Evolutionary conservation across 2,888 invertebrate genomes (phyloP), one percentile per base, ranked within the genome.

Genomic region (Tiliacea aurago): DNA sequence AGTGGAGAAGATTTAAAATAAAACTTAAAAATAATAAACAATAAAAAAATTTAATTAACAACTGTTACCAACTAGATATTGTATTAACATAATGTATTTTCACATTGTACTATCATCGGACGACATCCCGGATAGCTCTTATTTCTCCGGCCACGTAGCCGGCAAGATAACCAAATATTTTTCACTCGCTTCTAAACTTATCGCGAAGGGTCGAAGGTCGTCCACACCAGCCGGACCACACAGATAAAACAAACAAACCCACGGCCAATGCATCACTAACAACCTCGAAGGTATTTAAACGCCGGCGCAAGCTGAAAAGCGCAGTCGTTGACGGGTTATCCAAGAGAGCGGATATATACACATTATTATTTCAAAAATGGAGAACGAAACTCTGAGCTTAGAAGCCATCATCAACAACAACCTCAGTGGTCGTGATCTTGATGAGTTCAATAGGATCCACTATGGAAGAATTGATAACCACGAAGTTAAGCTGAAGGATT

Each of bases 361-460:
- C 11, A 62, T 55, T 13, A 65, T 80, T 58, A 58, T 62, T 51
- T 28, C 74, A 85, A 89, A 51, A 86, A 95, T 96, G 96, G 96
- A 96, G 70, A 92, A 92, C 87, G 94, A 96, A 92, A 95, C 96
- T 15, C 93, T 90, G 43, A 96, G 96, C 86, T 91, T 96, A 55
- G 96, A 96, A 87, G 86, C 93, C 18, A 94, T 96, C 79, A 86
- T 96, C 80, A 93, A 94, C 82, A 95, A 94, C 85, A 96, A 94
- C 88, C 93, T 96, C 41, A 93, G 86, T 73, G 94, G 96, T 4
- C 90, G 90, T 9, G 96, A 96, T 83, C 92, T 96, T 51, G 94
- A 95, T 3, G 96, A 96, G 84, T 96, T 95, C 85, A 96, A 96
- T 87, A 91, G 96, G 74, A 96, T 96, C 77, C 93, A 96, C 84